Base-by-base conservation (phyloP, 2,113 vertebrate species). In the Urocolius indicus region DNA sequence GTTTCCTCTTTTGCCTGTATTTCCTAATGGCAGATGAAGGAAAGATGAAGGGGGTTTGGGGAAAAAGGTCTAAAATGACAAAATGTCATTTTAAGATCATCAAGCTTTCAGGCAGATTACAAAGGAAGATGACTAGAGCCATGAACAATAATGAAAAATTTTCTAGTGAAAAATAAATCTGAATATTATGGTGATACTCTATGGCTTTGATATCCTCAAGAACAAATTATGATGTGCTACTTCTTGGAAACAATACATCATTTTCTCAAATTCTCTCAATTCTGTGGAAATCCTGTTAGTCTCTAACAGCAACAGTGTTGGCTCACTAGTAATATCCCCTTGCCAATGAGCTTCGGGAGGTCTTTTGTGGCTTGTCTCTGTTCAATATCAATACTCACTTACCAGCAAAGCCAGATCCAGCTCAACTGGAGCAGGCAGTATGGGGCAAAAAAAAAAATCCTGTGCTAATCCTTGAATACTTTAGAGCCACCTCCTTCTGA, bases 341-440 rank as follows among this genome's bases (percentile, higher is more conserved):
- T 38, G 32, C 54, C 75, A 58, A 14, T 34, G 62, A 51, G 48
- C 43, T 86, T 67, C n/a, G 38, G 30, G 81, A 84, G 30, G 43
- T 24, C 49, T 89, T 97, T 73, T 84, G 65, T 61, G 51, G 36
- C 55, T 76, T 38, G 61, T 51, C 32, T 67, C 67, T 88, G 32
- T 41, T 93, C 76, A 59, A 21, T 51, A 84, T 65, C 90, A 81
- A 29, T 29, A 65, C 46, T 54, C 59, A 45, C 90, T 97, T 92
- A 97, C 89, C 95, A 91, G 90, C 78, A 94, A 91, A 91, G 57
- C 51, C 94, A 96, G 87, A 67, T 6, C 15, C 65, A 90, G 72
- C 68, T 93, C 65, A 71, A 14, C 30, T 45, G 54, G 38, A 78
- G n/a, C 22, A 79, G 82, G 32, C 49, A 68, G 29, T 16, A 49